Percentiles rank a stretch among this genome's conserved stretches.
phyloP scores from a whole-genome alignment of 2,113 vertebrate species.

The Hyaena hyaena region DNA sequence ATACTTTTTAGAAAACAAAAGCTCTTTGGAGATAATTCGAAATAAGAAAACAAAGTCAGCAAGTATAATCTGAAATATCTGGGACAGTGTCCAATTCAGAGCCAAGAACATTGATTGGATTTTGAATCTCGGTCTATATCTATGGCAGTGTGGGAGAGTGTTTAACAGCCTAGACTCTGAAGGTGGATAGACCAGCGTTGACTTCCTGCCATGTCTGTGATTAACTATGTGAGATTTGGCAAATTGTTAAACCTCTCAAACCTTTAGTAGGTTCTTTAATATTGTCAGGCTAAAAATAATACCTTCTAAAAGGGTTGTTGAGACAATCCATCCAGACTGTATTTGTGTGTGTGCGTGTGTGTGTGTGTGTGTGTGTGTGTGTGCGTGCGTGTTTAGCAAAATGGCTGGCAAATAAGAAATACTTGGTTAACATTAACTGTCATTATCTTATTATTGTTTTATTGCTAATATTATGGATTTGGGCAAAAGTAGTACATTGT shows the following conservation, averaged over 20 bases:
- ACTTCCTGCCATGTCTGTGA: background rate
- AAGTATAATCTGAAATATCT: background rate
- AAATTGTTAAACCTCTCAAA: background rate
- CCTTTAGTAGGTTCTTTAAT: background rate
- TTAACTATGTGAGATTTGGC: background rate
- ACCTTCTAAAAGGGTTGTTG: background rate
- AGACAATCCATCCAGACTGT: background rate
- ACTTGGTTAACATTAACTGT: background rate
- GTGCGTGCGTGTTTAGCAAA: background rate
- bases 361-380: background rate
- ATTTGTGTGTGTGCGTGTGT: background rate
- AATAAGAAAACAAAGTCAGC: background rate
- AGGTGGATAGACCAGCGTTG: background rate
- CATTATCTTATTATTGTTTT: background rate
- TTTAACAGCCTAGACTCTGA: background rate
- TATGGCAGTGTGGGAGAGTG: background rate
- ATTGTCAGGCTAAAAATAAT: background rate
- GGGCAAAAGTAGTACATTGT: background rate
- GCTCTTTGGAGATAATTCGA: background rate
- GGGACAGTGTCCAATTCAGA: background rate
- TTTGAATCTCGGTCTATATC: background rate
- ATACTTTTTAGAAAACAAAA: conserved; percentile 2
- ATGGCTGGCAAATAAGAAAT: background rate
- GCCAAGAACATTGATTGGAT: background rate
- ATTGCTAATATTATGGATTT: background rate